Evolutionary conservation across 2,888 invertebrate species (phyloP).

Genomic region (Disparrhopalites patrizii): DNA sequence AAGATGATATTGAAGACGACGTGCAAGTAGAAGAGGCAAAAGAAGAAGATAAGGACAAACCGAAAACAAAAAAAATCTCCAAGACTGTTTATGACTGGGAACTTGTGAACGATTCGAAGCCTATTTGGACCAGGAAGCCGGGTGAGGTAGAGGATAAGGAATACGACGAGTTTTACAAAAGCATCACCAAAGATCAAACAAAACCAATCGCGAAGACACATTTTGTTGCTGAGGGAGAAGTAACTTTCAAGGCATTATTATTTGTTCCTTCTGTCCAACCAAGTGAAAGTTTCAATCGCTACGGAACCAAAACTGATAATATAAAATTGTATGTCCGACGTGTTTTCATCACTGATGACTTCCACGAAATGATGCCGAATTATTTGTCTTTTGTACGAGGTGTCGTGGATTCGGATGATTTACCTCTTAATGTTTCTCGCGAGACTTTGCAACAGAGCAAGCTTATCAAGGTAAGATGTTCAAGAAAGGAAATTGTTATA

Average conservation of each 20-base stretch:
- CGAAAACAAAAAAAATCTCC: conserved; percentile 81
- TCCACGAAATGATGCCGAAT: conserved; percentile 87
- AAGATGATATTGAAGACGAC: conserved; percentile 56
- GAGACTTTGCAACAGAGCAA: conserved; percentile 99
- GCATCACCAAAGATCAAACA: conserved; percentile 81
- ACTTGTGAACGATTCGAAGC: conserved; percentile 86
- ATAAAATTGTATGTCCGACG: conserved; percentile 96
- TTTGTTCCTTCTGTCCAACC: conserved; percentile 90
- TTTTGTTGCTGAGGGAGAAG: conserved; percentile 98
- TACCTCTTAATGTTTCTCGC: conserved; percentile 95
- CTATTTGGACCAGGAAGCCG: conserved; percentile 95
- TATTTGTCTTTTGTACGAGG: conserved; percentile 93
- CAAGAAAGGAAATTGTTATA: not conserved
- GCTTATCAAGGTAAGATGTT: conserved; percentile 67
- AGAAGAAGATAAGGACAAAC: conserved; percentile 65
- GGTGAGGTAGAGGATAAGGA: conserved; percentile 79
- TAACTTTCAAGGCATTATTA: conserved; percentile 94
- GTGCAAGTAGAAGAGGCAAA: conserved; percentile 62
- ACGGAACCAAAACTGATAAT: conserved; percentile 89
- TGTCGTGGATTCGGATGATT: conserved; percentile 97
- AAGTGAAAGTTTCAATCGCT: conserved; percentile 88
- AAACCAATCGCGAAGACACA: conserved; percentile 84
- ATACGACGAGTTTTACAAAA: conserved; percentile 93
- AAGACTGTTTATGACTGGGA: conserved; percentile 99
- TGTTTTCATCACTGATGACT: conserved; percentile 99